Evolutionary conservation across 2,888 invertebrate species (phyloP), one percentile per base, ranked within the genome.

Genomic region (Leptarthrus brevirostris): DNA sequence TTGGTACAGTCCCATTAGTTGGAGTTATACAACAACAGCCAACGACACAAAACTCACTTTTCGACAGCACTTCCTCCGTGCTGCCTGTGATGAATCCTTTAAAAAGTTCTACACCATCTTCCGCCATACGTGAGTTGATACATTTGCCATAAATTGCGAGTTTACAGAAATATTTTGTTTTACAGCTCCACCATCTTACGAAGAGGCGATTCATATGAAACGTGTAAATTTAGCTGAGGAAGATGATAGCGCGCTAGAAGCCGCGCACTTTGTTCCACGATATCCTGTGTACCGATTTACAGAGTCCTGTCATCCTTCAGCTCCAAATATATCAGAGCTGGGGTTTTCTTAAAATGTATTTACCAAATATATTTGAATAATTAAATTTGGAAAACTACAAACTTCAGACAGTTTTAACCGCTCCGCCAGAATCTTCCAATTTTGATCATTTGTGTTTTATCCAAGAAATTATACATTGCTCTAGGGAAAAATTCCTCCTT

Each of bases 151-250:
- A n/a, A n/a, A n/a, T n/a, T n/a, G n/a, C n/a, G n/a, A n/a, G n/a
- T n/a, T n/a, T n/a, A n/a, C n/a, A n/a, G n/a, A n/a, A n/a, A n/a
- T n/a, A 12, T 18, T 73, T 72, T 20, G 36, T 16, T 58, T 75
- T 77, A 0, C 36, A 85, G 85, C 83, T 6, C 84, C 85, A 3
- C 85, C 85, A 6, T 81, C 84, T 1, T 85, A 84, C 74, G 84
- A 85, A 52, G 82, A 85, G 75, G 83, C 83, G 54, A 80, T 83
- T 77, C 82, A 84, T 79, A 80, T 84, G 81, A 82, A 78, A 0
- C 61, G 81, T 36, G 77, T 81, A 1, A 80, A 82, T 34, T 81
- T 84, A 20, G 81, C 79, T 58, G 84, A 84, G 77, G 80, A 79
- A 1, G 66, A 66, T 16, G n/a, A 49, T 16, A 81, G 83, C 61